Evolutionary conservation across 2,888 invertebrate genomes (phyloP).

Genomic region (Toxonevra muliebris): DNA sequence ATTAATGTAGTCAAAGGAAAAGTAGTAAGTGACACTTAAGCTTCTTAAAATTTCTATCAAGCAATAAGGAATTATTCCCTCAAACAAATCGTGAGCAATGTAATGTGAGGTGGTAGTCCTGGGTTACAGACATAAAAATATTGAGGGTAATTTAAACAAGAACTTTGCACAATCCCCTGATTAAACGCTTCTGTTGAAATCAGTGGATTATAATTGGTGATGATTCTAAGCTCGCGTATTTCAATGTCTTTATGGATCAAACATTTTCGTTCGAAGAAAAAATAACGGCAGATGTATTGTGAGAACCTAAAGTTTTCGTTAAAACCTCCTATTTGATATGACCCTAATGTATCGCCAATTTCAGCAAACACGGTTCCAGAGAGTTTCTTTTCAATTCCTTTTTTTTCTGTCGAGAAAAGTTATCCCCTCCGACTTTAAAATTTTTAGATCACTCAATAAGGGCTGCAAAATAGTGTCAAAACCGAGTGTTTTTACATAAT

Average conservation of each 20-base stretch:
- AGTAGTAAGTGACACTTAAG: not conserved
- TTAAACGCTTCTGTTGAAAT: not conserved
- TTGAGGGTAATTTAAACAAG: not conserved
- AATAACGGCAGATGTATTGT: not conserved
- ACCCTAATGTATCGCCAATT: conserved; percentile 3
- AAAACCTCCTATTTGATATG: not conserved
- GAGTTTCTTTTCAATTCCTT: not conserved
- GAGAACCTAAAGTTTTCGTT: conserved; percentile 1
- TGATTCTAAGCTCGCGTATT: conserved; percentile 3
- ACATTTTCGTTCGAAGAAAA: not conserved
- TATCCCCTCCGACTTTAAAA: too few species aligned
- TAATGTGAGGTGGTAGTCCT: too few species aligned
- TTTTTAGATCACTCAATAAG: not conserved
- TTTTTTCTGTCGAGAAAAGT: too few species aligned
- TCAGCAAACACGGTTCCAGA: conserved; percentile 1
- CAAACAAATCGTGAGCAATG: too few species aligned
- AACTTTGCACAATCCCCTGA: not conserved
- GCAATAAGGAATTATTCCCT: too few species aligned
- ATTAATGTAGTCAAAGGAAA: not conserved
- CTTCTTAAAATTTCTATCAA: conserved; percentile 1
- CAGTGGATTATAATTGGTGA: not conserved
- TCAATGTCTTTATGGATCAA: not conserved
- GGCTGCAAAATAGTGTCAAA: conserved; percentile 1
- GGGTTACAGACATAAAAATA: conserved; percentile 2
- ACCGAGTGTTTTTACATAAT: not conserved